Conservation (phyloP, 1,140 invertebrate genomes). For the Neodiprion fabricii region DNA sequence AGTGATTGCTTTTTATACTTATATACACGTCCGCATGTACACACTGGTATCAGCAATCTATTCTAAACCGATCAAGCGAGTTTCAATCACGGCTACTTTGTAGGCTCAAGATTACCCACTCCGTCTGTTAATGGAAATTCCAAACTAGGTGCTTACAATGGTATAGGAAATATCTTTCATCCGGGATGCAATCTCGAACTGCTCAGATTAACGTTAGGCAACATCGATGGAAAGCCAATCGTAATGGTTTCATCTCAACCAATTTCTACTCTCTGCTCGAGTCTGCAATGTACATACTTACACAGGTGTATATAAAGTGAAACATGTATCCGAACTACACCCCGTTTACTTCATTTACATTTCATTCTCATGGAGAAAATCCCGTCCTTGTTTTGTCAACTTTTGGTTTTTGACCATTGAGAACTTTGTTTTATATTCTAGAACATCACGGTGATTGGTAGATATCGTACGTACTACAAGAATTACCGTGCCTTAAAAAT, state of each 20-base stretch:
- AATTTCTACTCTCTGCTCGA: neutral
- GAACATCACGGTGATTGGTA: no score
- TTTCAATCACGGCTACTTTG: neutral
- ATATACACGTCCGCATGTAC: neutral
- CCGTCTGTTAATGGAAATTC: slow-evolving; percentile 7
- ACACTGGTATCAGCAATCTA: neutral
- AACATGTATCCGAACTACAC: neutral
- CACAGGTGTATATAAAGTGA: neutral
- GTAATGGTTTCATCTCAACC: neutral
- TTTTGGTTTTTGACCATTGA: no score
- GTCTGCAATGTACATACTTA: neutral
- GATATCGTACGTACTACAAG: no score
- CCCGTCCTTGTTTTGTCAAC: no score
- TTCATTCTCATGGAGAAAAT: no score
- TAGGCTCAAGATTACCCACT: neutral
- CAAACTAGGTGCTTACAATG: slow-evolving; percentile 3
- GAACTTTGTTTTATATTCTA: no score
- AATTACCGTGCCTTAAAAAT: no score
- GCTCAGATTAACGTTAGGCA: neutral
- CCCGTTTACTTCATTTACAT: no score
- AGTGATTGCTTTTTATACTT: neutral
- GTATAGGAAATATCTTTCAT: neutral
- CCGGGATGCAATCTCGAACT: neutral
- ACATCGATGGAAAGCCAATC: neutral
- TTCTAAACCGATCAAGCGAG: slow-evolving; percentile 7